phyloP scores from a whole-genome alignment of 2,113 vertebrate genomes.

The Marmota flaviventris region DNA sequence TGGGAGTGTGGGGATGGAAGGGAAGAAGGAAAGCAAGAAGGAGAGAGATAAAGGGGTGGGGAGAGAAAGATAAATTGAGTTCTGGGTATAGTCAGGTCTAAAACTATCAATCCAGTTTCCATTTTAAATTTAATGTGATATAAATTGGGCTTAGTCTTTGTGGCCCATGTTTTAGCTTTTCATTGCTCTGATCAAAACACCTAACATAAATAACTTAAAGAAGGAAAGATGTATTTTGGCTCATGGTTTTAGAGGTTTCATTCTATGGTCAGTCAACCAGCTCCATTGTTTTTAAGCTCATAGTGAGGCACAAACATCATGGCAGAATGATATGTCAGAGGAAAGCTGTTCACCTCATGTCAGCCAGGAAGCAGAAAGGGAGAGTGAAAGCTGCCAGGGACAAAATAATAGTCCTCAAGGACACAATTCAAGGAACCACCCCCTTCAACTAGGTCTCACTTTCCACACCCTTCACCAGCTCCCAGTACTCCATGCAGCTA shows the following conservation, averaged over 20 bases:
- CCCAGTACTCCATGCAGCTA: background rate
- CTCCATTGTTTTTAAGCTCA: background rate
- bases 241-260: background rate
- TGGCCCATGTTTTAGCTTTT: background rate
- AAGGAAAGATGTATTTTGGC: background rate
- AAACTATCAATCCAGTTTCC: background rate
- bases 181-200: background rate
- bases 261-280: background rate
- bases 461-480: background rate
- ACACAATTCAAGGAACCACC: background rate
- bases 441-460: background rate
- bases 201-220: background rate
- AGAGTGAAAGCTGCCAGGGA: background rate
- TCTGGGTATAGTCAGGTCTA: background rate
- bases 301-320: background rate
- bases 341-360: background rate
- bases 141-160: background rate
- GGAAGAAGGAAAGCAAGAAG: accelerated
- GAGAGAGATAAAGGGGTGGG: too few relatives aligned
- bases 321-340: background rate
- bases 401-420: background rate
- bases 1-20: background rate
- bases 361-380: background rate
- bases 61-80: background rate
- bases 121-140: background rate